These are phyloP conservation scores for Trididemnum clinides DNA, from an alignment of 23 tunicate species.

Conservation along the genomic window DNA sequence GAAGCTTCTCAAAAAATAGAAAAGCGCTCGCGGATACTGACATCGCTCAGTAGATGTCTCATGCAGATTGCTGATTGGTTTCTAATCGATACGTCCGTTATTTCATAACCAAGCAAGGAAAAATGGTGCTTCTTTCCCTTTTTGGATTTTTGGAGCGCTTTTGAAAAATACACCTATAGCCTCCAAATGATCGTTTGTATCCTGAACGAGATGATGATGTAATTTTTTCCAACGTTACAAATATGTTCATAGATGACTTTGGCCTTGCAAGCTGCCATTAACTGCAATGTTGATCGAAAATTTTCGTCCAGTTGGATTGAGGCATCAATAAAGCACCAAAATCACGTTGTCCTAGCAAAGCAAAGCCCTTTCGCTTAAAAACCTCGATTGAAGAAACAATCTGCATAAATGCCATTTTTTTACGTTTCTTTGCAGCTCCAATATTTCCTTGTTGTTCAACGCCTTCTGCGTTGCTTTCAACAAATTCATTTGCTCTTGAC, in stretches of 20 bases:
- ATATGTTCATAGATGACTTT: background rate
- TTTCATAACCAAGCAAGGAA: background rate
- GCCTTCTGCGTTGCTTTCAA: too few relatives aligned
- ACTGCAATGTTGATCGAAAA: conserved; percentile 5
- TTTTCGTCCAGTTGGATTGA: background rate
- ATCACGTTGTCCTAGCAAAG: background rate
- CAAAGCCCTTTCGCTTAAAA: background rate
- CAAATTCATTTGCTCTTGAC: background rate
- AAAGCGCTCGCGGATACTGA: background rate
- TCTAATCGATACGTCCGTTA: background rate
- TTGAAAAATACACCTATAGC: background rate
- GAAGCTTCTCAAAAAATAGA: background rate
- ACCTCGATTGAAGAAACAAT: background rate
- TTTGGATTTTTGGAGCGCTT: background rate
- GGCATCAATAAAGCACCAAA: background rate
- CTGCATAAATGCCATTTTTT: background rate
- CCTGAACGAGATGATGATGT: background rate
- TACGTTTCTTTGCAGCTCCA: background rate
- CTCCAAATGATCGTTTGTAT: background rate
- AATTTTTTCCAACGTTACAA: background rate
- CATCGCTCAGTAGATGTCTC: background rate
- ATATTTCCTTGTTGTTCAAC: too few relatives aligned
- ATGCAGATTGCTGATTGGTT: background rate
- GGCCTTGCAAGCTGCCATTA: background rate
- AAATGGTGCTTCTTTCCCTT: background rate